Evolutionary conservation across 2,888 invertebrate species (phyloP), one percentile per base, ranked within the genome.

Genomic region (Fragum whitleyi): DNA sequence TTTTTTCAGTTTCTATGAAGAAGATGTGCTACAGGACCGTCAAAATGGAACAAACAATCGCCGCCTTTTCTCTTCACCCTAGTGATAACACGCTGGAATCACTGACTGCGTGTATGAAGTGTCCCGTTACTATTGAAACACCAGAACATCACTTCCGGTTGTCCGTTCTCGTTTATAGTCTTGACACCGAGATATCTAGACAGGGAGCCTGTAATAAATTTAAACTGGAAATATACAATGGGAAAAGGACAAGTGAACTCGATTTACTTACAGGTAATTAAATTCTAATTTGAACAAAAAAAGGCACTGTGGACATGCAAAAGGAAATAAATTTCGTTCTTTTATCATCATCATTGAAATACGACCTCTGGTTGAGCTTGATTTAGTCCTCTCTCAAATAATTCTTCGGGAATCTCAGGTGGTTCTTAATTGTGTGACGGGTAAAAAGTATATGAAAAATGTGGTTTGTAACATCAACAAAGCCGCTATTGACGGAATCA

Each of bases 111-210:
- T 65, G 65, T 42, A 65, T 65, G 65, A 65, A 65, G 42, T 65
- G 65, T 42, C 65, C 65, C 19, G 42, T 65, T 9, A 65, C 65
- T 14, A 65, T 65, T 2, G 42, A 21, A 21, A 65, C 65, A 7
- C 42, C 65, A 21, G 65, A 65, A 65, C 29, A 65, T 65, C 65
- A 65, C 65, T 65, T 65, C 65, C 65, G 65, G 65, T 65, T 65
- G 39, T 65, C 65, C 16, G 65, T 65, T 1, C 65, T 65, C 23
- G 65, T 65, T 9, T 65, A 65, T 36, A 65, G 65, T 42, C 42
- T 65, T 42, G 42, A 65, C 14, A 65, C 65, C 5, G 65, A 65
- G 42, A 65, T 26, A 42, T 42, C 65, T 9, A 36, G 65, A 36
- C 32, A 42, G 9, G 23, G 19, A 32, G 23, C 21, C 9, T 65